Conservation (phyloP, 2,888 invertebrate species). For the Kuschelorhynchus macadamiae region DNA sequence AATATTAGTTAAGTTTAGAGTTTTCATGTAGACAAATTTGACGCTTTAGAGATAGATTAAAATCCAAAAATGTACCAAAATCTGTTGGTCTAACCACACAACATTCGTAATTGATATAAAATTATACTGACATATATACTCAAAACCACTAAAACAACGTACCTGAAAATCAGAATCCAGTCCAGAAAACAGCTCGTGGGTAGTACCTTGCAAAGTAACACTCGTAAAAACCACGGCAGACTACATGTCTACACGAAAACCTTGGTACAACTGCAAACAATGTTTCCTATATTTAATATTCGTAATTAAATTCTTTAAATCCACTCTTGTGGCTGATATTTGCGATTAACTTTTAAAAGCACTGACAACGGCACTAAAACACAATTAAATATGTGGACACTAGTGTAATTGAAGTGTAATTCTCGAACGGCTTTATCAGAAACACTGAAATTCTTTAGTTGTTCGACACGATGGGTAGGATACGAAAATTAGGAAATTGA, state of each 20-base stretch:
- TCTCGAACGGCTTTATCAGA: slow-evolving; percentile 13
- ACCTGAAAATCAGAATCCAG: slow-evolving; percentile 29
- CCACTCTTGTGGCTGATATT: slow-evolving; percentile 29
- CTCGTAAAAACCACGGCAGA: slow-evolving; percentile 37
- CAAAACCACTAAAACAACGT: slow-evolving; percentile 11
- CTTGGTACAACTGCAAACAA: slow-evolving; percentile 28
- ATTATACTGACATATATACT: no score
- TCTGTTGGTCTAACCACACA: no score
- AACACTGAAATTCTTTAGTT: slow-evolving; percentile 41
- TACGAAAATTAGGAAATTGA: slow-evolving; percentile 49
- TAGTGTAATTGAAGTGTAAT: neutral
- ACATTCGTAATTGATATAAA: neutral
- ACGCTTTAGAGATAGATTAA: no score
- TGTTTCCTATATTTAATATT: slow-evolving; percentile 31
- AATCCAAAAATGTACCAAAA: no score
- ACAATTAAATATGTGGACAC: neutral
- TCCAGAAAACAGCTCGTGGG: slow-evolving; percentile 26
- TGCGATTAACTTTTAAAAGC: neutral
- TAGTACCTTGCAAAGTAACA: slow-evolving; percentile 19
- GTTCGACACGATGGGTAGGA: slow-evolving; percentile 20
- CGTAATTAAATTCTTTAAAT: neutral
- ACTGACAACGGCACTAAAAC: neutral
- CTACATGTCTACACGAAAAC: slow-evolving; percentile 47
- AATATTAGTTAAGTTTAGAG: no score
- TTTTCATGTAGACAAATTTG: no score